phyloP scores from a whole-genome alignment of 1,140 invertebrate species.

The Drosophila pruinosa region DNA sequence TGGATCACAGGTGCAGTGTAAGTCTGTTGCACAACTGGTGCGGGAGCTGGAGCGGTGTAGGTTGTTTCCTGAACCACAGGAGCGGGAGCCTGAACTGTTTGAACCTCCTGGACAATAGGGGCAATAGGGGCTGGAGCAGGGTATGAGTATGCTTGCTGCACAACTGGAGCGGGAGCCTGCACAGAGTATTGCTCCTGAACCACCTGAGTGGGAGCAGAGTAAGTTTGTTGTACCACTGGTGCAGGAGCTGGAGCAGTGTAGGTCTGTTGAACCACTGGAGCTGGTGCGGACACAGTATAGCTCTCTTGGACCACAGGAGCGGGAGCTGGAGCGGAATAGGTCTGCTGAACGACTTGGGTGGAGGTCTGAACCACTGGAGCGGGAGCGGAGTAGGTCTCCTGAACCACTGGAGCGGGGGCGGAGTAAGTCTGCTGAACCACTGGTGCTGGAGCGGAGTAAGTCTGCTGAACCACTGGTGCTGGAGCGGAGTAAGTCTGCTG shows the following conservation, averaged over 20 bases:
- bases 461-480: conserved; percentile 29
- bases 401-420: conserved; percentile 37
- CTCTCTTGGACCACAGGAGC: conserved; percentile 28
- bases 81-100: conserved; percentile 16
- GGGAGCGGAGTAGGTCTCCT: conserved; percentile 34
- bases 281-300: conserved; percentile 21
- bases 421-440: conserved; percentile 20
- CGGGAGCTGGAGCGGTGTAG: conserved; percentile 15
- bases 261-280: conserved; percentile 23
- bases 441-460: conserved; percentile 12
- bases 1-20: conserved; percentile 37
- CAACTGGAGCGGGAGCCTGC: conserved; percentile 28
- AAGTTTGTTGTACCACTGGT: conserved; percentile 28
- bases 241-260: conserved; percentile 1
- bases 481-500: conserved; percentile 29
- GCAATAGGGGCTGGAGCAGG: conserved; percentile 23
- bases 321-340: conserved; percentile 2
- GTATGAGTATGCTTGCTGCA: conserved; percentile 19
- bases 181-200: conserved; percentile 31
- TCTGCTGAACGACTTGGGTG: conserved; percentile 29
- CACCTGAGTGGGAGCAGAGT: conserved; percentile 29
- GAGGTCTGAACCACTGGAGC: conserved; percentile 15
- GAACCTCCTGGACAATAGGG: conserved; percentile 3
- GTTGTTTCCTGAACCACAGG: conserved; percentile 21
- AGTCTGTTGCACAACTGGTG: conserved; percentile 29